Base-by-base conservation (phyloP, 2,113 vertebrate genomes). In the Scolopax mira region DNA sequence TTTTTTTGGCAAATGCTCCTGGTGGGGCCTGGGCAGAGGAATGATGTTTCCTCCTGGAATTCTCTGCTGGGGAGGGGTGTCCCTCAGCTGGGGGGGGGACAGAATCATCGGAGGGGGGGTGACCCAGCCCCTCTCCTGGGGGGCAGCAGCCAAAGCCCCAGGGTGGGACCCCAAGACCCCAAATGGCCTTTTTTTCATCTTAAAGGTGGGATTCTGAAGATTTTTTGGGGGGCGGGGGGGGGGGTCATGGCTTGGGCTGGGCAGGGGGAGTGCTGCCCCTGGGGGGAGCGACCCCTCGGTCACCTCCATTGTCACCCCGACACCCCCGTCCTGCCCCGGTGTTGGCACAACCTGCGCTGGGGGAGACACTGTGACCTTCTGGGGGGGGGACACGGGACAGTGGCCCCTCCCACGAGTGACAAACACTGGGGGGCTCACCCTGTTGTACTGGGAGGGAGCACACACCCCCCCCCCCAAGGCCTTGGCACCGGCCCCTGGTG, bases 161-260 rank as follows among this genome's bases (percentile, higher is more conserved):
- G 35, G 7, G 1, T 0, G 0, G 21, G 25, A 8, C 2, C 4
- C 22, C 0, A 0, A 10, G 35, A 22, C 33, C 44, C 35, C 18
- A 13, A 28, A 17, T 2, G 1, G 2, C 11, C 8, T 0, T 9
- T 72, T 49, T 33, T 6, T 17, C 4, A 0, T 16, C 46, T 33
- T 11, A 18, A 28, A 18, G 23, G 21, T 1, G 57, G 57, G n/a
- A 33, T 55, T 55, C 49, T 6, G 1, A 4, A 37, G 48, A 58
- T 0, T 23, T 70, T 37, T n/a, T n/a, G n/a, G n/a, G 41, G 48
- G 21, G 3, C 12, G 11, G 4, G 7, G 11, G 35, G 70, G 24
- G 33, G 10, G 1, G 4, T 17, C 8, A 13, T 18, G 27, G 35
- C 14, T 11, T 17, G 7, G 55, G 35, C 15, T 28, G 62, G 7